Base-by-base conservation (phyloP, 1,140 invertebrate genomes). In the Drosophila albomicans region DNA sequence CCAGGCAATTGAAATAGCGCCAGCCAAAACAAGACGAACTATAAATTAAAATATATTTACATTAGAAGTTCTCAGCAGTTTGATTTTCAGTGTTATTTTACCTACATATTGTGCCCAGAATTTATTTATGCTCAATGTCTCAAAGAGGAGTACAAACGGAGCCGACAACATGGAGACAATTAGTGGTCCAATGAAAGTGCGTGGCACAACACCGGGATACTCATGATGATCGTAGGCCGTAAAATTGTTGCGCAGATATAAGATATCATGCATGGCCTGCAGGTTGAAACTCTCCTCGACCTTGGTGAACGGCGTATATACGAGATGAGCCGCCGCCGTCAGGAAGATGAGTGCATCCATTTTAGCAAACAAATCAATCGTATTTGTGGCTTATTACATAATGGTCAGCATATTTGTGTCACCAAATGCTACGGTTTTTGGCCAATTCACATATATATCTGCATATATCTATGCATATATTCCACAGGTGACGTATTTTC, bases 271-370 rank as follows among this genome's bases (percentile, higher is more conserved):
- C 92, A 97, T 97, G 10, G 99, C 99, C 94, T 99, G 98, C 16
- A 99, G 94, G 93, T 99, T 99, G 91, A 99, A 99, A 93, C 98
- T 99, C 94, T 99, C 99, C 93, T 99, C 99, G 7, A 99, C 99
- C 96, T 99, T 99, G 1, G 98, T 99, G 92, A 96, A 99, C 49
- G 99, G 99, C 92, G 98, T 98, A 76, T 97, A 95, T 56, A 98
- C 88, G 46, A 99, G 93, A 93, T 99, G 97, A 68, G 96, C 93
- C 67, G 94, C 94, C 38, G 96, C 95, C 76, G 97, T 93, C 48
- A 96, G 89, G 77, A 94, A 93, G 30, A 94, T 85, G 71, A 95
- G 78, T 10, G 93, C 81, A 79, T 94, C 93, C 93, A 94, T 94
- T 16, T 57, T 64, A 15, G 13, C 16, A 54, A 59, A 62, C 15